These are phyloP conservation scores for Pygocentrus nattereri DNA, from an alignment of 2,797 vertebrate genomes.

Conservation along the genomic window DNA sequence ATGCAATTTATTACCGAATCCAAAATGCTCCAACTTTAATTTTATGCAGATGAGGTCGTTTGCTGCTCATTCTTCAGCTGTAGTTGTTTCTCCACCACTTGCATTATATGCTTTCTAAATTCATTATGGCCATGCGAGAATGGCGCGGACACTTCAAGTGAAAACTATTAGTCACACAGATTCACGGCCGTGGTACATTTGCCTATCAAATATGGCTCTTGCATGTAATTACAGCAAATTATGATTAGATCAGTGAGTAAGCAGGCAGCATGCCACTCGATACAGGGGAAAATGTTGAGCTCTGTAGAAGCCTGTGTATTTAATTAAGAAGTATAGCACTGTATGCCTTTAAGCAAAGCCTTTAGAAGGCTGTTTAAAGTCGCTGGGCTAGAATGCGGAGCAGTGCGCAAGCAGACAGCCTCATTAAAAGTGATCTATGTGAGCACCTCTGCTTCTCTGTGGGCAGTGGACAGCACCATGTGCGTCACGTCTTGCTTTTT, in stretches of 20 bases:
- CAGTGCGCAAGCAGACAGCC: slow-evolving; percentile 36
- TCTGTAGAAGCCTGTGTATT: slow-evolving; percentile 35
- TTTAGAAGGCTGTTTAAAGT: slow-evolving; percentile 28
- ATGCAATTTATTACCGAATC: slow-evolving; percentile 9
- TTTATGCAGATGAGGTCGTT: slow-evolving; percentile 21
- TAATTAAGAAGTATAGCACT: slow-evolving; percentile 46
- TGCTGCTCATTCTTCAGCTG: slow-evolving; percentile 7
- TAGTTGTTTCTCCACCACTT: background rate
- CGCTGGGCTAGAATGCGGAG: slow-evolving; percentile 32
- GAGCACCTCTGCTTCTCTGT: slow-evolving; percentile 30
- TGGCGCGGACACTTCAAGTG: slow-evolving; percentile 31
- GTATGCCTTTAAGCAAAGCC: slow-evolving; percentile 35
- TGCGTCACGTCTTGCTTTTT: slow-evolving; percentile 47
- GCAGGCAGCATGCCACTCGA: slow-evolving; percentile 38
- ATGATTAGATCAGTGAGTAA: slow-evolving; percentile 50
- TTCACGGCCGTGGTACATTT: slow-evolving; percentile 32
- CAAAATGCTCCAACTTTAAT: slow-evolving; percentile 8
- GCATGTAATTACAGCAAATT: slow-evolving; percentile 49
- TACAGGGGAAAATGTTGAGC: slow-evolving; percentile 27
- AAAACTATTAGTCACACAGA: slow-evolving; percentile 40
- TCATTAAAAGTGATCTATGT: slow-evolving; percentile 55
- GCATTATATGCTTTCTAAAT: slow-evolving; percentile 2
- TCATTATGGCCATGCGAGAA: slow-evolving; percentile 6
- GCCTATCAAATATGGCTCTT: slow-evolving; percentile 31
- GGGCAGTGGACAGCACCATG: slow-evolving; percentile 48